Percentiles rank a stretch among this genome's conserved stretches.
These are phyloP conservation scores for Morone saxatilis DNA, from an alignment of 2,113 vertebrate genomes.

Conservation along the genomic window DNA sequence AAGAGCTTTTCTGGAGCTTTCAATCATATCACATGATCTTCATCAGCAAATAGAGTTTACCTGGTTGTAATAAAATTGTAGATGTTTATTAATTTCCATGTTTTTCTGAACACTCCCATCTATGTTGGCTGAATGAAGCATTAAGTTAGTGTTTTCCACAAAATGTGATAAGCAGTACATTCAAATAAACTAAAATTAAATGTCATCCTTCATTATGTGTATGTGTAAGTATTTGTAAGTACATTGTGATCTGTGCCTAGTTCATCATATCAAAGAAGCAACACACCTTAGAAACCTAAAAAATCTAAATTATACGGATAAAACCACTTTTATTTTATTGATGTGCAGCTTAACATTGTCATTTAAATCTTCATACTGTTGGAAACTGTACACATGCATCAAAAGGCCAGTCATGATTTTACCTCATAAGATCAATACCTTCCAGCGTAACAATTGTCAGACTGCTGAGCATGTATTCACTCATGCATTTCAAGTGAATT, in stretches of 20 bases:
- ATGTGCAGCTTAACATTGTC: slow-evolving; percentile 36
- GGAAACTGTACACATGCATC: slow-evolving; percentile 46
- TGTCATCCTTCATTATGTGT: neutral
- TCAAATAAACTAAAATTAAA: neutral
- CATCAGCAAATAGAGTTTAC: neutral
- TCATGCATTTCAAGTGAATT: slow-evolving; percentile 38
- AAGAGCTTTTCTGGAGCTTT: neutral
- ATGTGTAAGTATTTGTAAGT: neutral
- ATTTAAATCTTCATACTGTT: neutral
- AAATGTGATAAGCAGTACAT: neutral
- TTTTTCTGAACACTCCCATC: neutral
- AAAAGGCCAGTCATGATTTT: slow-evolving; percentile 1
- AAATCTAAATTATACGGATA: neutral
- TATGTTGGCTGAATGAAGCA: neutral
- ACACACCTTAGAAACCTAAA: neutral
- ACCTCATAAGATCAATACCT: neutral
- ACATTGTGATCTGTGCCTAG: neutral
- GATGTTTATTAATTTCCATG: neutral
- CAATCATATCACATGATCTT: neutral
- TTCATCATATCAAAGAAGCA: neutral
- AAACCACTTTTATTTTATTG: slow-evolving; percentile 62
- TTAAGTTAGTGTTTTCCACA: neutral
- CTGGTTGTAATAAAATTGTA: neutral
- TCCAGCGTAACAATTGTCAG: neutral
- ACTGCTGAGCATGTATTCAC: neutral